Evolutionary conservation across 1,140 invertebrate genomes (phyloP).

Genomic region (Euwallacea fornicatus): DNA sequence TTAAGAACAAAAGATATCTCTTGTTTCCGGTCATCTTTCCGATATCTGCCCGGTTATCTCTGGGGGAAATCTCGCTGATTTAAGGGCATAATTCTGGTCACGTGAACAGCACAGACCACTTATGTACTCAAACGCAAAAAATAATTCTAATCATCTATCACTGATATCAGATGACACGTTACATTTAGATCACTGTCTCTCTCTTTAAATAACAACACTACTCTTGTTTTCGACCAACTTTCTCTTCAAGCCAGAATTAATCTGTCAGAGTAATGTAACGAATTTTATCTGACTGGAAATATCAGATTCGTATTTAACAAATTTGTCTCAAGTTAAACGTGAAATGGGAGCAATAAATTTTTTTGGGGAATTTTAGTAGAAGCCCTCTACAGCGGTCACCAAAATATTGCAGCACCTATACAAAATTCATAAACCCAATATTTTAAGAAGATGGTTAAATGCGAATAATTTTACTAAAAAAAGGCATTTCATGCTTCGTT

Average conservation of each 20-base stretch:
- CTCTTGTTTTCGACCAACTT: slow-evolving; percentile 30
- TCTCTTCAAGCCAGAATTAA: slow-evolving; percentile 21
- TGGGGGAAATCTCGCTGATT: slow-evolving; percentile 2
- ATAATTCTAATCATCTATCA: slow-evolving; percentile 12
- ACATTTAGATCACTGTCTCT: slow-evolving; percentile 16
- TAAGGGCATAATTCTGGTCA: background rate
- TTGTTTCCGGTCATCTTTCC: slow-evolving; percentile 36
- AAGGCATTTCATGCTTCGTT: too few species aligned
- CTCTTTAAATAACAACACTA: background rate
- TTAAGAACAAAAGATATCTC: slow-evolving; percentile 31
- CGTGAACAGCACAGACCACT: background rate
- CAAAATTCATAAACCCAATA: too few species aligned
- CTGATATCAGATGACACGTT: slow-evolving; percentile 23
- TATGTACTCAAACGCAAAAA: background rate
- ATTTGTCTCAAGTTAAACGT: too few species aligned
- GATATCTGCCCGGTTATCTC: slow-evolving; percentile 25
- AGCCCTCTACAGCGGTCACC: too few species aligned
- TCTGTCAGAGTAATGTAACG: slow-evolving; percentile 19
- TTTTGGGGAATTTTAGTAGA: too few species aligned
- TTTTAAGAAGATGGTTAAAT: too few species aligned
- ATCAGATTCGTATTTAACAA: too few species aligned
- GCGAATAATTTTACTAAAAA: too few species aligned
- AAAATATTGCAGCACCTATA: too few species aligned
- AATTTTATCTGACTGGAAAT: too few species aligned
- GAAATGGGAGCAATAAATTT: too few species aligned